phyloP scores from a whole-genome alignment of 1,140 invertebrate species.

The Pantala flavescens region DNA sequence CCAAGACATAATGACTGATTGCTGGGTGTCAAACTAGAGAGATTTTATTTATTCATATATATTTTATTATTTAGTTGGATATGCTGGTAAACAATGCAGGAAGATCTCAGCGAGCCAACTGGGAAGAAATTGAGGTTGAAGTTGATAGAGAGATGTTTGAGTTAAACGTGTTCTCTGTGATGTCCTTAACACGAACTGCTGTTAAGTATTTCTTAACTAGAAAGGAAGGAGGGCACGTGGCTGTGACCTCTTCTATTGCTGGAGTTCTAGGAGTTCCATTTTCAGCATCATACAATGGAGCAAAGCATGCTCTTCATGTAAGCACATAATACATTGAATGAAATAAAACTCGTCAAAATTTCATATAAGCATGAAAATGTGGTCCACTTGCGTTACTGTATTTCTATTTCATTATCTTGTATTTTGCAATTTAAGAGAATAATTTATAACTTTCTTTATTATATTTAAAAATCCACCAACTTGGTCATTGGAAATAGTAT shows the following conservation, averaged over 20 bases:
- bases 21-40: too few relatives aligned
- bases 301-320: slow-evolving; percentile 76
- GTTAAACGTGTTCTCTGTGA: slow-evolving; percentile 65
- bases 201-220: slow-evolving; percentile 52
- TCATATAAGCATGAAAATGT: too few relatives aligned
- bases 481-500: too few relatives aligned
- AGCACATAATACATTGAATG: slow-evolving; percentile 14
- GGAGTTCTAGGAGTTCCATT: slow-evolving; percentile 57
- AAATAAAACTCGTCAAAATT: too few relatives aligned
- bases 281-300: slow-evolving; percentile 65
- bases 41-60: background rate
- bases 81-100: slow-evolving; percentile 76
- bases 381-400: too few relatives aligned
- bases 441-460: too few relatives aligned
- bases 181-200: slow-evolving; percentile 58
- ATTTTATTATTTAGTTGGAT: slow-evolving; percentile 45
- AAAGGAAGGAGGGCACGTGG: slow-evolving; percentile 53
- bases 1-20: too few relatives aligned
- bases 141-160: slow-evolving; percentile 73
- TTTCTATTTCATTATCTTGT: too few relatives aligned
- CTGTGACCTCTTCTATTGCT: slow-evolving; percentile 59
- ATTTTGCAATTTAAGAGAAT: too few relatives aligned
- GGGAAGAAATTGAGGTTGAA: slow-evolving; percentile 60
- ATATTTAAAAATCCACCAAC: too few relatives aligned
- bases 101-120: slow-evolving; percentile 63